Conservation (phyloP, 2,888 invertebrate species). For the Pseudanteris insignis region DNA sequence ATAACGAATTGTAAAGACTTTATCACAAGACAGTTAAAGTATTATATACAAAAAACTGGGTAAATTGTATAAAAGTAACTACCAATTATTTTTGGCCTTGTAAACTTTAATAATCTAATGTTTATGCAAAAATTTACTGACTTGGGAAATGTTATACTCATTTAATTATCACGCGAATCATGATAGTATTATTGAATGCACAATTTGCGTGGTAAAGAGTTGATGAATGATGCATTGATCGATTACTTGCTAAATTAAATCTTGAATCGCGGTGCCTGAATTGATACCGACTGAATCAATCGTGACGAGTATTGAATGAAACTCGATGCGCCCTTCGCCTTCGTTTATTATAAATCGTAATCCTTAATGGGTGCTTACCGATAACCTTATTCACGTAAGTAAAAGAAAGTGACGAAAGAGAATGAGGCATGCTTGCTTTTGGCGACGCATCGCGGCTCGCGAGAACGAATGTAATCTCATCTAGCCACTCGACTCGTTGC, state of each 20-base stretch:
- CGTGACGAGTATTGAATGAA: constrained; percentile 23
- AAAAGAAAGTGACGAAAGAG: constrained; percentile 13
- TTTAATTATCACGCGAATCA: no score
- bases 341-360: constrained; percentile 41
- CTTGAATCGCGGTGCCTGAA: constrained; percentile 13
- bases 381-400: constrained; percentile 27
- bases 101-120: no score
- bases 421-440: constrained; percentile 8
- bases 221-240: constrained; percentile 18
- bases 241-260: constrained; percentile 10
- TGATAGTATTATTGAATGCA: no score
- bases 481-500: constrained; percentile 62
- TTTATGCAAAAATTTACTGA: no score
- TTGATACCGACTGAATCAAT: constrained; percentile 26
- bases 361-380: constrained; percentile 40
- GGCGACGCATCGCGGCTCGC: constrained; percentile 52
- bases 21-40: no score
- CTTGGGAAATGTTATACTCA: no score
- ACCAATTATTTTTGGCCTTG: no score
- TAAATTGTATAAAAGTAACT: no score
- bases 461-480: constrained; percentile 64
- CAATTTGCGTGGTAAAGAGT: no score
- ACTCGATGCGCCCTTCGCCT: constrained; percentile 17
- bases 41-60: no score
- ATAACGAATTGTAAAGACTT: no score